Evolutionary conservation across 2,888 invertebrate species (phyloP).

Genomic region (Cheilosia urbana): DNA sequence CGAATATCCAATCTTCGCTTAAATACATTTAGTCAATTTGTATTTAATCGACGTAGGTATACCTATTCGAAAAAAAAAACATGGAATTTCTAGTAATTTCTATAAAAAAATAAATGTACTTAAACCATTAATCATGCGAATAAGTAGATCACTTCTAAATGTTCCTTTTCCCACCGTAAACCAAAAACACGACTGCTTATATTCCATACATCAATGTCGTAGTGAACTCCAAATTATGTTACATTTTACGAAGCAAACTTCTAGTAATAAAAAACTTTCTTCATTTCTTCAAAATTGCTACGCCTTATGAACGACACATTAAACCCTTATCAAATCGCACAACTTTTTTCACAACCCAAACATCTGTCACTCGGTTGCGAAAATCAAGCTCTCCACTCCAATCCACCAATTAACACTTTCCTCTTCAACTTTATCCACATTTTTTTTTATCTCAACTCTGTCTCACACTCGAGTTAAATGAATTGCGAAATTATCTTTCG

Average conservation of each 20-base stretch:
- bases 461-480: slow-evolving; percentile 41
- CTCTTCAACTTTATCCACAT: slow-evolving; percentile 18
- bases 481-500: slow-evolving; percentile 55
- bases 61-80: no score
- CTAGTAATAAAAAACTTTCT: not conserved
- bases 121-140: no score
- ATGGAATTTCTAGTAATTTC: no score
- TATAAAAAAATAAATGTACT: no score
- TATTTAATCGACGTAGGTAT: no score
- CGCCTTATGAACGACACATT: slow-evolving; percentile 22
- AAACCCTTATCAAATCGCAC: slow-evolving; percentile 26
- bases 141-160: no score
- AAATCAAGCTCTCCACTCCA: slow-evolving; percentile 17
- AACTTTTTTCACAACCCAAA: slow-evolving; percentile 33
- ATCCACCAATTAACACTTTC: slow-evolving; percentile 63
- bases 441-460: slow-evolving; percentile 15
- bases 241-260: not conserved
- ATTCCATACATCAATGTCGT: no score
- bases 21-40: no score
- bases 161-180: no score
- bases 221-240: not conserved
- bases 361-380: slow-evolving; percentile 43
- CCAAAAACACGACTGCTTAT: no score
- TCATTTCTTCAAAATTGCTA: slow-evolving; percentile 12
- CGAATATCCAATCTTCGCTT: no score